phyloP scores from a whole-genome alignment of 2,113 vertebrate species.

The Tauraco erythrolophus region DNA sequence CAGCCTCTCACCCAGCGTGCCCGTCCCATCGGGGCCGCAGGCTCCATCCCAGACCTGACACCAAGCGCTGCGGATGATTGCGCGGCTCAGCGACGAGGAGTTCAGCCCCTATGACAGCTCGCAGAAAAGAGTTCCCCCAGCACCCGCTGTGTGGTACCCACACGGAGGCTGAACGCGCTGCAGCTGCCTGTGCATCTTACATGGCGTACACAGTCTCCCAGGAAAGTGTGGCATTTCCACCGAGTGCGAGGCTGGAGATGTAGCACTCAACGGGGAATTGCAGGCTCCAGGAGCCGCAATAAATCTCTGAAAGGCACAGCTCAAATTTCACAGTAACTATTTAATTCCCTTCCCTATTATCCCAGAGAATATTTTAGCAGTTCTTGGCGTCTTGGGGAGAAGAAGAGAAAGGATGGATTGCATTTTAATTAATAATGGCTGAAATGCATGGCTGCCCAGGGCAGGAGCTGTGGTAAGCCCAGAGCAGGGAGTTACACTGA shows the following conservation, averaged over 20 bases:
- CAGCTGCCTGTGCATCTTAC: neutral
- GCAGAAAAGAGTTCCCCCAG: neutral
- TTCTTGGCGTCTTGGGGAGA: neutral
- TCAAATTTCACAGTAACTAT: conserved; percentile 10
- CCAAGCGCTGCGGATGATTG: neutral
- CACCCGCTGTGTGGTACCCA: neutral
- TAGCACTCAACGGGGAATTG: neutral
- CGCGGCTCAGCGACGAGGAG: neutral
- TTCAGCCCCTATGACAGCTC: rapidly evolving
- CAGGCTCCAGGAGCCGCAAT: neutral
- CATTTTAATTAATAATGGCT: conserved; percentile 44
- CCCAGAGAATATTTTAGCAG: conserved; percentile 27
- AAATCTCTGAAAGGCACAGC: neutral
- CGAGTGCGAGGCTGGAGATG: neutral
- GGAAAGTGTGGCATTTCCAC: neutral
- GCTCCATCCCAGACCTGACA: neutral
- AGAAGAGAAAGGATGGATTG: neutral
- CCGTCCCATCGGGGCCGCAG: neutral
- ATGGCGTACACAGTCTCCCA: neutral
- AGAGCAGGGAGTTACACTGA: neutral
- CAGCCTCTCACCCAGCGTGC: neutral
- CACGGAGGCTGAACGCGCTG: neutral
- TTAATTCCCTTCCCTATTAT: conserved; percentile 1
- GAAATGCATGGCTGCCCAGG: neutral
- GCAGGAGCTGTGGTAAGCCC: neutral